Percentiles rank a stretch among this genome's conserved stretches.
Evolutionary conservation across 2,113 vertebrate genomes (phyloP).

Genomic region (Oncorhynchus mykiss): DNA sequence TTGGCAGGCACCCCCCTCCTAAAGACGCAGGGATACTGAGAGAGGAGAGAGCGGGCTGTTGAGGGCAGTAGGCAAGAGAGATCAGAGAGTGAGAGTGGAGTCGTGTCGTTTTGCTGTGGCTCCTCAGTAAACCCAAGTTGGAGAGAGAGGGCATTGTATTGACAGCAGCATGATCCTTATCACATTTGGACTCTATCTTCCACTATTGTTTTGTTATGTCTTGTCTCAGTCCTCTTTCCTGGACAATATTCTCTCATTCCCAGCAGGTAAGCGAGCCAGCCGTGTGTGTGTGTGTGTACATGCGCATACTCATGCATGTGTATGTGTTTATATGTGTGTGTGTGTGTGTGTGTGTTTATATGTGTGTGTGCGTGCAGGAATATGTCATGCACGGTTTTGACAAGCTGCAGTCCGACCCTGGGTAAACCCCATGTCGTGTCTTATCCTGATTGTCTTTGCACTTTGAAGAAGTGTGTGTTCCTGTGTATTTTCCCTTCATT

Average conservation of each 20-base stretch:
- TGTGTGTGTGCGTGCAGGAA: not conserved
- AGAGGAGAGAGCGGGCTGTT: no score
- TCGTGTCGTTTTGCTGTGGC: conserved; percentile 41
- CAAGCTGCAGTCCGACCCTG: no score
- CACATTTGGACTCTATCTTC: conserved; percentile 84
- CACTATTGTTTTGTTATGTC: conserved; percentile 82
- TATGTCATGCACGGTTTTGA: conserved; percentile 4
- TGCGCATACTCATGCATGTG: conserved; percentile 20
- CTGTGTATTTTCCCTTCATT: conserved; percentile 22
- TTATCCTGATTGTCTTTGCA: conserved; percentile 4
- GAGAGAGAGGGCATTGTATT: conserved; percentile 26
- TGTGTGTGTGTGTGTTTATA: not conserved
- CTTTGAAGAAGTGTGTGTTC: not conserved
- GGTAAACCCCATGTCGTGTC: not conserved
- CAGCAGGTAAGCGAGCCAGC: conserved; percentile 79
- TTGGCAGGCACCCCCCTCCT: conserved; percentile 71
- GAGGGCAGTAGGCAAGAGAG: no score
- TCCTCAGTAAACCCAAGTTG: conserved; percentile 50
- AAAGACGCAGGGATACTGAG: no score
- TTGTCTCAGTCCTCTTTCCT: conserved; percentile 78
- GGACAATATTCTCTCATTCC: conserved; percentile 81
- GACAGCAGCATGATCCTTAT: conserved; percentile 80
- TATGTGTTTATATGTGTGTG: not conserved
- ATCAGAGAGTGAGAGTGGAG: conserved; percentile 47
- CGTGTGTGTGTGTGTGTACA: conserved; percentile 5